phyloP scores from a whole-genome alignment of 2,888 invertebrate genomes.

The Mimachlamys varia region DNA sequence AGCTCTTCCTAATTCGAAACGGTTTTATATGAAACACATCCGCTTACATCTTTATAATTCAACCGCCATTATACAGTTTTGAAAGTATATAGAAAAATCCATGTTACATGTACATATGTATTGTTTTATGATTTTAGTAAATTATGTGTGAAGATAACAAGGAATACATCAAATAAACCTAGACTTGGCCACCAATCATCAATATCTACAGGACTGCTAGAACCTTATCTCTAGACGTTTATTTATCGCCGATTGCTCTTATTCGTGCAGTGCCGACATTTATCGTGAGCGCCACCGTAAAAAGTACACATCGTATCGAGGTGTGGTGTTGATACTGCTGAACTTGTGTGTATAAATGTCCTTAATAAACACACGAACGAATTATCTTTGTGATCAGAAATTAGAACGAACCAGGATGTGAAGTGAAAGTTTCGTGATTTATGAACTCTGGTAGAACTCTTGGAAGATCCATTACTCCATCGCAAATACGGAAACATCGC shows the following conservation, averaged over 20 bases:
- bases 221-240: background rate
- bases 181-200: background rate
- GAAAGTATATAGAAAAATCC: too few species aligned
- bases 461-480: background rate
- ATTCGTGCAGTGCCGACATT: background rate
- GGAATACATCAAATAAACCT: background rate
- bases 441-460: background rate
- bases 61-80: too few species aligned
- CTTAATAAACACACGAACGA: background rate
- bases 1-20: too few species aligned
- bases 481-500: background rate
- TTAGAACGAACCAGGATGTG: background rate
- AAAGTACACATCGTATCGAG: background rate
- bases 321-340: background rate
- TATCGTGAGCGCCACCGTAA: background rate
- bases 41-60: too few species aligned
- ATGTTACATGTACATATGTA: too few species aligned
- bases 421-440: background rate
- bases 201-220: background rate
- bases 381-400: background rate
- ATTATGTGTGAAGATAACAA: background rate
- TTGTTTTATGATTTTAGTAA: background rate
- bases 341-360: background rate
- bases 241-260: background rate
- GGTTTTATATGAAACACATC: too few species aligned